Conservation (phyloP, 2,888 invertebrate genomes). For the Hoplodrina blanda region DNA sequence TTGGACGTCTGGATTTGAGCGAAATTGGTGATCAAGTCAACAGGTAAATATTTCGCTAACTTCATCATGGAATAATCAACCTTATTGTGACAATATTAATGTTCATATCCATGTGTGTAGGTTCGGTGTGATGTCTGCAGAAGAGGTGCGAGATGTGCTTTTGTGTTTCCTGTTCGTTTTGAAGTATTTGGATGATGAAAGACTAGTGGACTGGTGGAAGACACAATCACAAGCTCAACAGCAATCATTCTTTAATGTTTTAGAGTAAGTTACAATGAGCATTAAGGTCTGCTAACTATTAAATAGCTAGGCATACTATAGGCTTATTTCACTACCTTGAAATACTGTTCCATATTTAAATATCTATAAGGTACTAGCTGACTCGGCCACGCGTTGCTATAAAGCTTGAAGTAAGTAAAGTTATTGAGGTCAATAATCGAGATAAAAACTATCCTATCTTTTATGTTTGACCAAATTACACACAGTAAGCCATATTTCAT, state of each 20-base stretch:
- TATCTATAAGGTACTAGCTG: too few relatives aligned
- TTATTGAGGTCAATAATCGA: too few relatives aligned
- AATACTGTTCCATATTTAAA: too few relatives aligned
- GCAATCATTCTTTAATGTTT: constrained; percentile 95
- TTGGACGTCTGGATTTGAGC: constrained; percentile 81
- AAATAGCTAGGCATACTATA: not conserved
- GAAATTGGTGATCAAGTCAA: constrained; percentile 89
- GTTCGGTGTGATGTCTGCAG: constrained; percentile 90
- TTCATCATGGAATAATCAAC: constrained; percentile 2
- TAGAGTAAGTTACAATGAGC: constrained; percentile 92
- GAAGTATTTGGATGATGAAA: constrained; percentile 97
- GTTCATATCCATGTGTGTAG: constrained; percentile 65
- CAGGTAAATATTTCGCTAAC: constrained; percentile 75
- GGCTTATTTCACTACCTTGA: too few relatives aligned
- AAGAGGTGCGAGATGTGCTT: constrained; percentile 96
- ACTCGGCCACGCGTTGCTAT: too few relatives aligned
- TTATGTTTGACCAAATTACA: too few relatives aligned
- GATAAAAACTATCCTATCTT: too few relatives aligned
- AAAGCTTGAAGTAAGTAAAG: too few relatives aligned
- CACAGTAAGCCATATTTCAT: too few relatives aligned
- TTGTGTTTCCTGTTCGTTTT: constrained; percentile 97
- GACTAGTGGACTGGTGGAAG: constrained; percentile 97
- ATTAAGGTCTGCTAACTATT: not conserved
- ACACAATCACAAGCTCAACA: constrained; percentile 95
- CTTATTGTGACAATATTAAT: not conserved